Base-by-base conservation (phyloP, 2,797 vertebrate genomes). In the Mormyrops attenuatus region DNA sequence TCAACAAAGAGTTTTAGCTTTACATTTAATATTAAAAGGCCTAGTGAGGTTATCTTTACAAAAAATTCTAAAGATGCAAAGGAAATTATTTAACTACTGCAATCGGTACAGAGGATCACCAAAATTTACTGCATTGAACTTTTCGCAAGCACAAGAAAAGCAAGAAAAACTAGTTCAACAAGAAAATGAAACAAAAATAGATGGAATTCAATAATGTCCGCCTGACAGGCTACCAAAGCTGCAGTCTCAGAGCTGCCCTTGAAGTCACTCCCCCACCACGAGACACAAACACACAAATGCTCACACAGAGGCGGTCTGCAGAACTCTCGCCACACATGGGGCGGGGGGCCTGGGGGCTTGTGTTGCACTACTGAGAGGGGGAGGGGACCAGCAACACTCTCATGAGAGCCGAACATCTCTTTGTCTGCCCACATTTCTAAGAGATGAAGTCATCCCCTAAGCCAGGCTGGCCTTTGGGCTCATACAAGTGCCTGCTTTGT, bases 381-480 rank as follows among this genome's bases (percentile, higher is more conserved):
- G 44, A 47, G 85, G 88, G 88, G 53, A 89, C 90, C 63, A 89
- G 89, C 91, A 89, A 90, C 92, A 93, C 91, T 91, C 91, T 92
- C 92, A 88, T 90, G 87, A 52, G 90, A 91, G 89, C 91, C 92
- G 89, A 92, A 92, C 91, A 44, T 92, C 89, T 77, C 89, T 93
- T 94, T 94, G 93, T 94, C 89, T 55, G 34, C 26, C 89, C 80
- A 90, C 93, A 94, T 94, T 93, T 91, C 92, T 92, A 90, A 69
- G 52, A 90, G 91, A 93, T 95, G 93, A 94, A 93, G 93, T 95
- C 93, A 94, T 93, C 90, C 89, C 69, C 26, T 77, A 89, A 92
- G 92, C 57, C 88, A 89, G 90, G 89, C 88, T 90, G 89, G 89
- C 87, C 84, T 90, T 66, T 88, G 90, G 77, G 52, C 90, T 50